A percentile compares a stretch with the other conserved stretches of the same genome.
These are phyloP conservation scores for Pinna nobilis DNA, from an alignment of 1,140 invertebrate species.

Conservation along the genomic window DNA sequence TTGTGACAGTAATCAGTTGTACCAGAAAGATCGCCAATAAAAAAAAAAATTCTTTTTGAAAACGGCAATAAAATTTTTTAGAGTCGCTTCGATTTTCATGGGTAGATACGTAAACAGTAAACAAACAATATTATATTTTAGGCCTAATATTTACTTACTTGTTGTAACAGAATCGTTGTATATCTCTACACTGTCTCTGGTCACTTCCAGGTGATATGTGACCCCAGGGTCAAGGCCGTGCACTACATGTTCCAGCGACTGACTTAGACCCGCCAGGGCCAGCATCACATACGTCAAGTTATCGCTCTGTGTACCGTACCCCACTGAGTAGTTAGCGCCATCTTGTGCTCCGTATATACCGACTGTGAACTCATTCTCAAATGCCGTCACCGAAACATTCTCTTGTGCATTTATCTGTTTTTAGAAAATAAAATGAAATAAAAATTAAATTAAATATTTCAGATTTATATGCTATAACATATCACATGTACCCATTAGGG, in stretches of 20 bases:
- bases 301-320: constrained; percentile 14
- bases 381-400: not conserved
- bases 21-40: no score
- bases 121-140: no score
- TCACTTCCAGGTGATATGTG: constrained; percentile 23
- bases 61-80: no score
- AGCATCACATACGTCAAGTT: constrained; percentile 26
- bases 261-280: not conserved
- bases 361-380: constrained; percentile 5
- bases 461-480: no score
- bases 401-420: no score
- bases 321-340: constrained; percentile 27
- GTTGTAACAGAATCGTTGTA: not conserved
- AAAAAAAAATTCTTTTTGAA: no score
- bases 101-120: no score
- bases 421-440: no score
- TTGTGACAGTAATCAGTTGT: no score
- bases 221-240: constrained; percentile 27
- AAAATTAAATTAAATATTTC: no score
- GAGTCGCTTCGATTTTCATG: no score
- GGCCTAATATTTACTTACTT: not conserved
- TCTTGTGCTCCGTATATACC: not conserved
- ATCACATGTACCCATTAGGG: no score
- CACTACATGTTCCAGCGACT: constrained; percentile 6
- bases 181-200: not conserved